Base-by-base conservation (phyloP, 2,888 invertebrate species). In the Smittia aterrima region DNA sequence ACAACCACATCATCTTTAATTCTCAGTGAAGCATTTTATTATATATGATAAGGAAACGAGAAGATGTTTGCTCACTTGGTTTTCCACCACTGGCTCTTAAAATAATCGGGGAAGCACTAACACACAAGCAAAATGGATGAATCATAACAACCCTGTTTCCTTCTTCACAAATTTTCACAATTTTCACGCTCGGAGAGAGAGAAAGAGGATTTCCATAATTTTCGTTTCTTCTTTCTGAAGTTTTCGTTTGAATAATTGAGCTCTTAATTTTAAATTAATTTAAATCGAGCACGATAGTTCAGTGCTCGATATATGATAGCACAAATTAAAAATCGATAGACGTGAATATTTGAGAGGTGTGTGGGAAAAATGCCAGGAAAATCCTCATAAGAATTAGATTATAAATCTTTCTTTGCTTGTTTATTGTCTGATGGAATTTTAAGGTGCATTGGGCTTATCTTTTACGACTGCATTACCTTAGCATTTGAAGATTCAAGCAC, bases 361-460 rank as follows among this genome's bases (percentile, higher is more conserved):
- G 47, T 72, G 72, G 62, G 72, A 72, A 72, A 62, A 58, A 38
- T 62, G 72, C 72, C 72, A 72, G 72, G 32, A 58, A 58, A 38
- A 62, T 72, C 72, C 72, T 27, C 62, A 25, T 68, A 54, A 40
- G 72, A 62, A 72, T 72, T 62, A 72, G 54, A 70, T 54, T 54
- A 58, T 6, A 47, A 47, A 58, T 58, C 58, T 20, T 58, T 58
- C n/a, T 53, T 2, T 6, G 4, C 7, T 58, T 18, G 58, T 58
- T 71, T 71, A 71, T 47, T 32, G 72, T 72, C 72, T 72, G 72
- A 72, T 22, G 72, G 72, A 72, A 72, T 72, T 72, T 72, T 54
- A 9, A 27, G n/a, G 16, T 62, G 18, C 16, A 20, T 32, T 22
- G 20, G 40, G 27, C 32, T 62, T 32, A 62, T 58, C 38, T 9